Conservation (phyloP, 2,113 vertebrate genomes). For the Labeo rohita region DNA sequence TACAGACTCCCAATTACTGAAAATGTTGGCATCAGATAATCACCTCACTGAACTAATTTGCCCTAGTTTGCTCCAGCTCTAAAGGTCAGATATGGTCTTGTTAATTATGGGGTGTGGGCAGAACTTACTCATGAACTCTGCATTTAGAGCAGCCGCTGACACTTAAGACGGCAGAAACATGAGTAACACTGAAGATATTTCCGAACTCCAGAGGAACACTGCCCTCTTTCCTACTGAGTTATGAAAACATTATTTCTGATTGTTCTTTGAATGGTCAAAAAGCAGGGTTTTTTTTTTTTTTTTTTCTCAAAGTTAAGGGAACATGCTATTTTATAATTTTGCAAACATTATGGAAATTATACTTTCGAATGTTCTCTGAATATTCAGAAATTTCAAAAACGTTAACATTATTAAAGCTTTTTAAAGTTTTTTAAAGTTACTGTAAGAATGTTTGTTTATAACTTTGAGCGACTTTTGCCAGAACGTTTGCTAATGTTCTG, state of each 20-base stretch:
- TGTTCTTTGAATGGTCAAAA: too few relatives aligned
- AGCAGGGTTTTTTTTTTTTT: too few relatives aligned
- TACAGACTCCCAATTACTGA: not conserved
- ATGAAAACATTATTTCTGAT: too few relatives aligned
- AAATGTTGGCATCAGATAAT: conserved; percentile 16
- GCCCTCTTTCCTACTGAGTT: not conserved
- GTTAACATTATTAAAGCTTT: too few relatives aligned
- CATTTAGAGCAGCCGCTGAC: not conserved
- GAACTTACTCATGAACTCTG: not conserved
- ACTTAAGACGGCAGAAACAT: not conserved
- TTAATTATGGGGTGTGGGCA: not conserved
- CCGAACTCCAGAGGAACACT: not conserved
- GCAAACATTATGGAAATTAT: too few relatives aligned
- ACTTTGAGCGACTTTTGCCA: too few relatives aligned
- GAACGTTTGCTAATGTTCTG: too few relatives aligned
- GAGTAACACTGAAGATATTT: not conserved
- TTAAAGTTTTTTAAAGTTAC: not conserved
- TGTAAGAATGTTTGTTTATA: not conserved
- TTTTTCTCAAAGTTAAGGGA: too few relatives aligned
- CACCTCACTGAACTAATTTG: conserved; percentile 4
- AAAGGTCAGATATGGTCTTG: conserved; percentile 30
- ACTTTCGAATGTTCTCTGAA: too few relatives aligned
- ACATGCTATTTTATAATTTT: too few relatives aligned
- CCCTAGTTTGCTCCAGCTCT: conserved; percentile 34
- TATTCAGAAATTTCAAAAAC: too few relatives aligned